Conservation (phyloP, 2,113 vertebrate species). For the Salvelinus namaycush region DNA sequence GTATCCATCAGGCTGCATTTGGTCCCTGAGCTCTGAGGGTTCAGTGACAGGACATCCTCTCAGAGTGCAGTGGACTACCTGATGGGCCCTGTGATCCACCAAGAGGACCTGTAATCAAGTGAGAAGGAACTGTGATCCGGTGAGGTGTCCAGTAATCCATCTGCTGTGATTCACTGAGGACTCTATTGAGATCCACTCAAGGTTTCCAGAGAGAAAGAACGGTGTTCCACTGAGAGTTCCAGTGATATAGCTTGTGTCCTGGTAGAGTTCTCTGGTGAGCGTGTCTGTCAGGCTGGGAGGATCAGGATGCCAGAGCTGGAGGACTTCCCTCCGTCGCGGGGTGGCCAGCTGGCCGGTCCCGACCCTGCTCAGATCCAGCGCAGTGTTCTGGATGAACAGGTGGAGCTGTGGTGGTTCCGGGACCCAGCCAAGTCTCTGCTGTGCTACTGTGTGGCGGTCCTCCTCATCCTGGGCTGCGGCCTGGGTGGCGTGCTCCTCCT, state of each 20-base stretch:
- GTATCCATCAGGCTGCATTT: conserved; percentile 10
- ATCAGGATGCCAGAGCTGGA: conserved; percentile 87
- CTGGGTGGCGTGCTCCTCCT: conserved; percentile 87
- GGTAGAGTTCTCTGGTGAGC: conserved; percentile 30
- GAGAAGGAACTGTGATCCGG: not conserved
- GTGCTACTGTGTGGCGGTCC: conserved; percentile 86
- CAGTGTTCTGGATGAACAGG: conserved; percentile 90
- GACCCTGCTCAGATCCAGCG: conserved; percentile 78
- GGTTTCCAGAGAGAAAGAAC: too few relatives aligned
- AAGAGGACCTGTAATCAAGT: conserved; percentile 6
- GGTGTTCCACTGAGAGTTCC: not conserved
- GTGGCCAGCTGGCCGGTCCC: conserved; percentile 11
- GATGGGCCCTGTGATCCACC: not conserved
- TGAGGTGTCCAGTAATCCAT: not conserved
- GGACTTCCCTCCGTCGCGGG: conserved; percentile 68
- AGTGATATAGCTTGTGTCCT: not conserved
- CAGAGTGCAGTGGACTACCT: not conserved
- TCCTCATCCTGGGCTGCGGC: conserved; percentile 87
- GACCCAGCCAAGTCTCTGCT: conserved; percentile 88
- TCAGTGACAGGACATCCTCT: not conserved
- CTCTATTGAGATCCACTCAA: not conserved
- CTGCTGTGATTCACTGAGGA: not conserved
- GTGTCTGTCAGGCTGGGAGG: conserved; percentile 39
- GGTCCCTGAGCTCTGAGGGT: not conserved
- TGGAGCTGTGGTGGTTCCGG: conserved; percentile 97